Evolutionary conservation across 2,888 invertebrate species (phyloP).

Genomic region (Octodonta nipae): DNA sequence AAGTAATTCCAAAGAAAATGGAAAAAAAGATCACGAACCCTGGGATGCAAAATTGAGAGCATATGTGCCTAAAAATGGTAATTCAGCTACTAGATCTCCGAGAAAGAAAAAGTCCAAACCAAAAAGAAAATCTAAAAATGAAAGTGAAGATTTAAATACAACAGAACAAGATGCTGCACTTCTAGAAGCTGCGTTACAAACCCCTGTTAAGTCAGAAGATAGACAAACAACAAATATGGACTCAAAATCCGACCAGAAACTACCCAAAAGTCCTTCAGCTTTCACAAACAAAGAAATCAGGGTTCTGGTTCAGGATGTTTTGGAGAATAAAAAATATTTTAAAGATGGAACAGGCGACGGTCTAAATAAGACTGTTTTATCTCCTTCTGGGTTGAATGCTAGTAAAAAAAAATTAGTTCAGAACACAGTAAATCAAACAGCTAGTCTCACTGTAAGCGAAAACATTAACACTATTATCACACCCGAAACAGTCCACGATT

Average conservation of each 20-base stretch:
- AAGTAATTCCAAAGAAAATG: slow-evolving; percentile 5
- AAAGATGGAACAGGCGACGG: too few species aligned
- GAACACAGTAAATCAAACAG: too few species aligned
- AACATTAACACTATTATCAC: slow-evolving; percentile 11
- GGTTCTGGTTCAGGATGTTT: too few species aligned
- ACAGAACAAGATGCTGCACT: slow-evolving; percentile 9
- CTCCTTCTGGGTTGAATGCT: slow-evolving; percentile 25
- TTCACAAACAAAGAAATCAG: too few species aligned
- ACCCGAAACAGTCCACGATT: slow-evolving; percentile 11
- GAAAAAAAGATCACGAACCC: slow-evolving; percentile 2
- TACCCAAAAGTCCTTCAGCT: too few species aligned
- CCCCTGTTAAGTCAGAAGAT: slow-evolving; percentile 9
- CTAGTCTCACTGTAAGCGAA: slow-evolving; percentile 14
- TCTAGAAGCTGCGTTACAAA: slow-evolving; percentile 11
- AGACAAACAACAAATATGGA: too few species aligned
- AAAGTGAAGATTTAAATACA: slow-evolving; percentile 6
- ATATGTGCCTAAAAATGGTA: background rate
- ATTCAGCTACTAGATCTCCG: slow-evolving; percentile 1
- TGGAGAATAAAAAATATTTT: too few species aligned
- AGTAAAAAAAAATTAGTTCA: slow-evolving; percentile 22
- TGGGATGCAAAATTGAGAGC: slow-evolving; percentile 27
- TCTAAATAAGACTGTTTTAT: slow-evolving; percentile 17
- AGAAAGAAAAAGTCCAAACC: too few species aligned
- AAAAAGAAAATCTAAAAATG: too few species aligned
- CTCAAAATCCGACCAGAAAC: too few species aligned